Conservation (phyloP, 2,888 invertebrate species). For the Callinectes sapidus region DNA sequence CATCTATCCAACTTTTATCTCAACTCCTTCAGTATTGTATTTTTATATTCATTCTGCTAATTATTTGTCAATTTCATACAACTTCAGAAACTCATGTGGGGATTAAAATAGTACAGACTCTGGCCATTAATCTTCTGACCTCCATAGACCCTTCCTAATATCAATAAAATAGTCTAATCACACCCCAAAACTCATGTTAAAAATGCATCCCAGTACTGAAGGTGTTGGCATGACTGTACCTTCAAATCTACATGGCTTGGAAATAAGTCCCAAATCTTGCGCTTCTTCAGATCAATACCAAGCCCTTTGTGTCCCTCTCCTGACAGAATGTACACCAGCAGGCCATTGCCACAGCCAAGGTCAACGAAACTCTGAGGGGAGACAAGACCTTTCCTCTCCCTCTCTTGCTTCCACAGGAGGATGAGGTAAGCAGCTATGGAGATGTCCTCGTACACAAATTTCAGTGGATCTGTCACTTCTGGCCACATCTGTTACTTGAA, state of each 20-base stretch:
- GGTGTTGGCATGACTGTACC: conserved; percentile 74
- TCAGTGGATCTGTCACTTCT: conserved; percentile 93
- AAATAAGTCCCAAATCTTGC: conserved; percentile 92
- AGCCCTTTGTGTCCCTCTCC: conserved; percentile 88
- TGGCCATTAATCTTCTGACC: too few relatives aligned
- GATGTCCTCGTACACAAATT: conserved; percentile 97
- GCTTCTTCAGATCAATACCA: conserved; percentile 88
- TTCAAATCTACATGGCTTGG: conserved; percentile 81
- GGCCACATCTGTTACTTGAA: conserved; percentile 85
- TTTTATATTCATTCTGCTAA: too few relatives aligned
- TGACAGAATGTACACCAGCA: conserved; percentile 89
- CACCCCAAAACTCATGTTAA: too few relatives aligned
- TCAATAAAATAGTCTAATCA: too few relatives aligned
- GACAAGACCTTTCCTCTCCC: conserved; percentile 76
- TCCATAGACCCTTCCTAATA: too few relatives aligned
- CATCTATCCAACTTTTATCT: not conserved
- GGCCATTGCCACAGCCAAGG: conserved; percentile 97
- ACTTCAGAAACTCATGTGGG: too few relatives aligned
- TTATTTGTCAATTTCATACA: too few relatives aligned
- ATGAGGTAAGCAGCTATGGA: conserved; percentile 93
- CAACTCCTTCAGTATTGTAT: not conserved
- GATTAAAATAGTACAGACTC: too few relatives aligned
- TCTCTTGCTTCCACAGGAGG: conserved; percentile 84
- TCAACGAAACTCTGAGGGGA: conserved; percentile 86
- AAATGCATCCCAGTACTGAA: too few relatives aligned